phyloP scores from a whole-genome alignment of 2,888 invertebrate genomes.

The Latrodectus hesperus region DNA sequence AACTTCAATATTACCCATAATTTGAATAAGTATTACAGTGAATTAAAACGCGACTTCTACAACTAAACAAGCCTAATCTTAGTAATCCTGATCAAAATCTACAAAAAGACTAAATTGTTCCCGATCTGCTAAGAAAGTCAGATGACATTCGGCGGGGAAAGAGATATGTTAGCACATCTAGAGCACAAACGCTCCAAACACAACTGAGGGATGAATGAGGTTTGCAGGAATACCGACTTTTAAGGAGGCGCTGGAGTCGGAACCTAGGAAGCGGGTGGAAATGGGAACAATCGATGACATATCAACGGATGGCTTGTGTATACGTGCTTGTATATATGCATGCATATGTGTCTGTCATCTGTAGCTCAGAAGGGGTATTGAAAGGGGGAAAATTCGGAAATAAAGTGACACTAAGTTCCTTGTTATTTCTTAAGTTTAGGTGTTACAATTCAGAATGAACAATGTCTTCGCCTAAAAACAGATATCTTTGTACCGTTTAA shows the following conservation, averaged over 20 bases:
- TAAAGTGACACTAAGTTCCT: not conserved
- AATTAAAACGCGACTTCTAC: no score
- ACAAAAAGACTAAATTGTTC: no score
- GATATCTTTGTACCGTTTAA: no score
- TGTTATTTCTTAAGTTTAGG: not conserved
- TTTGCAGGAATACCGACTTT: slow-evolving; percentile 30
- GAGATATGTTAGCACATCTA: not conserved
- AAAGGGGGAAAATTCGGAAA: not conserved
- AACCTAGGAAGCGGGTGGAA: slow-evolving; percentile 13
- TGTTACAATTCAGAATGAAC: not conserved
- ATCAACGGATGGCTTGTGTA: slow-evolving; percentile 60
- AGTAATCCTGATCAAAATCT: no score
- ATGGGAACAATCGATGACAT: slow-evolving; percentile 58
- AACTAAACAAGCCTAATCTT: no score
- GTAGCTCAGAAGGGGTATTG: slow-evolving; percentile 25
- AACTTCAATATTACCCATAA: not conserved
- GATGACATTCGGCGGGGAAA: no score
- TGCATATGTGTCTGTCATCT: slow-evolving; percentile 50
- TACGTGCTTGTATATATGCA: slow-evolving; percentile 48
- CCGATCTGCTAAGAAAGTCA: no score
- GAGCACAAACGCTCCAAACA: not conserved
- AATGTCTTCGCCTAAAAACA: no score
- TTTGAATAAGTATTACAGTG: no score
- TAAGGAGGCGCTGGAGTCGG: slow-evolving; percentile 55
- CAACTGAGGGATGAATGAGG: slow-evolving; percentile 13